A percentile compares a stretch with the other conserved stretches of the same genome.
Conservation (phyloP, 2,113 vertebrate genomes). For the Catharus fuscescens region DNA sequence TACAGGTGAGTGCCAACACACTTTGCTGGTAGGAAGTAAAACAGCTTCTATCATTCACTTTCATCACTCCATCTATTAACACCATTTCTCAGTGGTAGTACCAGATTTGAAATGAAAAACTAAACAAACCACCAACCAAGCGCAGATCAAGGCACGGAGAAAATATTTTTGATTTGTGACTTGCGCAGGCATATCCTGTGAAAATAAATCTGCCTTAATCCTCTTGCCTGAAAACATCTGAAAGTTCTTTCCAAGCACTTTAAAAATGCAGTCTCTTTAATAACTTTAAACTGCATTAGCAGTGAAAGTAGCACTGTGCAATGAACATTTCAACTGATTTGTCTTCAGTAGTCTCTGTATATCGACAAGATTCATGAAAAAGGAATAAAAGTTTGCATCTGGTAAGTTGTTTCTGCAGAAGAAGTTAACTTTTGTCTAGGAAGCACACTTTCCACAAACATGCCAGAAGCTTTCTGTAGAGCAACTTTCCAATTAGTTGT, state of each 20-base stretch:
- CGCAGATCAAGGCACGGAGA: background rate
- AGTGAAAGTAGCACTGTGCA: background rate
- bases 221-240: slow-evolving; percentile 3
- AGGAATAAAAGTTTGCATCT: background rate
- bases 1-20: background rate
- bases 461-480: background rate
- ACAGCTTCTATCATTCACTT: background rate
- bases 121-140: background rate
- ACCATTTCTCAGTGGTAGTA: background rate
- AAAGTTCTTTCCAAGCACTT: slow-evolving; percentile 1
- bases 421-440: background rate
- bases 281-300: background rate
- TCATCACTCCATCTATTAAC: background rate
- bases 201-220: slow-evolving; percentile 38
- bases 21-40: background rate
- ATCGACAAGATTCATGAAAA: background rate
- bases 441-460: background rate
- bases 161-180: background rate
- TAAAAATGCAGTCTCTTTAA: slow-evolving; percentile 20
- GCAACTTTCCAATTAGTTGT: background rate
- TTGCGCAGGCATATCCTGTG: background rate
- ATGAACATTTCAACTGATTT: background rate
- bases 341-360: background rate
- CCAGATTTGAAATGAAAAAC: background rate
- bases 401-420: background rate